These are phyloP conservation scores for Leuctra nigra DNA, from an alignment of 2,888 invertebrate genomes.

Conservation along the genomic window DNA sequence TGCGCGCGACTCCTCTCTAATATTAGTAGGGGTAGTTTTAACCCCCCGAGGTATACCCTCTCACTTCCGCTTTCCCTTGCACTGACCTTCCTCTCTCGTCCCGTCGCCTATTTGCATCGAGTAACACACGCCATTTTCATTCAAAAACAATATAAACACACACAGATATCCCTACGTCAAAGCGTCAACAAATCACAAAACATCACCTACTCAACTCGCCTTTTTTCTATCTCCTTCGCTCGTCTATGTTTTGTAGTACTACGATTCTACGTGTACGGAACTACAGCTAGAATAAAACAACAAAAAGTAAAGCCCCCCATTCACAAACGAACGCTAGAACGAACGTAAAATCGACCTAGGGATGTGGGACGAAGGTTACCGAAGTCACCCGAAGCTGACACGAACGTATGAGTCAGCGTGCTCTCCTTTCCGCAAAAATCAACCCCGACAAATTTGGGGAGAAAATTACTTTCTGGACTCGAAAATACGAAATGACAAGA, in stretches of 20 bases:
- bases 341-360: conserved; percentile 28
- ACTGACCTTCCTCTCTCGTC: not conserved
- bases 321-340: conserved; percentile 21
- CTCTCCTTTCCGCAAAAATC: conserved; percentile 11
- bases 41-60: not conserved
- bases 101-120: not conserved
- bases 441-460: no score
- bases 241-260: conserved; percentile 20
- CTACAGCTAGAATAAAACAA: conserved; percentile 12
- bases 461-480: no score
- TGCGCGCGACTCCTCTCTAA: conserved; percentile 7
- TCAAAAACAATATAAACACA: not conserved
- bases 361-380: conserved; percentile 4
- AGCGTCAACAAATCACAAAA: not conserved
- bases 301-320: conserved; percentile 26
- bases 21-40: not conserved
- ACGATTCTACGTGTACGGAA: conserved; percentile 20
- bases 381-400: conserved; percentile 12
- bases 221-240: not conserved
- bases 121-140: not conserved
- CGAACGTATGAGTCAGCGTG: conserved; percentile 25
- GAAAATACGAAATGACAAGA: not conserved
- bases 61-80: not conserved
- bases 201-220: not conserved
- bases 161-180: not conserved